Evolutionary conservation across 2,797 vertebrate species (phyloP).

Genomic region (Iguana delicatissima): DNA sequence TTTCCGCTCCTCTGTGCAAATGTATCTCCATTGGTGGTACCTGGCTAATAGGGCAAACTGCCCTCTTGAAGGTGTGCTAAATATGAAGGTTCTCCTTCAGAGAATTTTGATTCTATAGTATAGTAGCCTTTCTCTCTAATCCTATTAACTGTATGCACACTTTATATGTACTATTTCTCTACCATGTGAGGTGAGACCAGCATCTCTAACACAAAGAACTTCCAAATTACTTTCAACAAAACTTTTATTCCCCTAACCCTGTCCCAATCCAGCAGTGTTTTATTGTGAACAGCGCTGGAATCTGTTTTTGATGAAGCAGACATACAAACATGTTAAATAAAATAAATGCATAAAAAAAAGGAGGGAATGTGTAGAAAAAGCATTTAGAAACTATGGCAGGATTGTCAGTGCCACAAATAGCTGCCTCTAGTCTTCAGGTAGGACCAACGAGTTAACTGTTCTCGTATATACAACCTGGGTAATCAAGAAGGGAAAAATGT

Average conservation of each 20-base stretch:
- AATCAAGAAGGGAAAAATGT: background rate
- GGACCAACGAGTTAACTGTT: background rate
- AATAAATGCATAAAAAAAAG: background rate
- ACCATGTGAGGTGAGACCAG: accelerated
- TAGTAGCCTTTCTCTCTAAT: background rate
- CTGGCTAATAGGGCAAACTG: background rate
- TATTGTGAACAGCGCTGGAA: background rate
- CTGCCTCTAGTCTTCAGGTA: background rate
- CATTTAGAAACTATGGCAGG: background rate
- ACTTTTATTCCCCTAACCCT: background rate
- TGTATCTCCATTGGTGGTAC: background rate
- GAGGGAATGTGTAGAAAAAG: background rate
- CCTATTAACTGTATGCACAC: background rate
- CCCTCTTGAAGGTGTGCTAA: background rate
- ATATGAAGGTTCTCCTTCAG: background rate
- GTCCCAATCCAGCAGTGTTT: too few species aligned
- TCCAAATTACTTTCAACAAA: background rate
- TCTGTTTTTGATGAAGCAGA: background rate
- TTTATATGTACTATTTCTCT: background rate
- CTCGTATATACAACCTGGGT: background rate
- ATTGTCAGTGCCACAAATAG: background rate
- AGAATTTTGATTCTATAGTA: background rate
- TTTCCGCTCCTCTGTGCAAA: background rate
- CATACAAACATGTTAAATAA: background rate
- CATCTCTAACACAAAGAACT: background rate